Evolutionary conservation across 2,113 vertebrate species (phyloP), one percentile per base, ranked within the genome.

Genomic region (Glareola pratincola): DNA sequence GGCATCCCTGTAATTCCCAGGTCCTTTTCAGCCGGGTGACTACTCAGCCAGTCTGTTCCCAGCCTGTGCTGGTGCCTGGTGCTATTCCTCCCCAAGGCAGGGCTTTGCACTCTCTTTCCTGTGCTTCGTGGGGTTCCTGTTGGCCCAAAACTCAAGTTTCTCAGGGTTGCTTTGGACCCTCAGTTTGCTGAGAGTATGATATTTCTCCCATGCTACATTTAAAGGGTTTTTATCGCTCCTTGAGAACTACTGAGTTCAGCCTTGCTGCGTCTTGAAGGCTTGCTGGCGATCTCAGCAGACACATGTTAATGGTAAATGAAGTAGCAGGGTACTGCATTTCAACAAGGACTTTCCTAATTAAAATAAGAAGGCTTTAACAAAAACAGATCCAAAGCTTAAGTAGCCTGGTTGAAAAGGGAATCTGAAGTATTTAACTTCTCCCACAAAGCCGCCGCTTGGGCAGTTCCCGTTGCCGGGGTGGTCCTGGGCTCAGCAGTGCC

Each of bases 311-410:
- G 8, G 48, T 78, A 90, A 84, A 48, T 8, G 5, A 84, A 92
- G 48, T 50, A 73, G 56, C 72, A 92, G 92, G 45, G 75, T 59
- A 54, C n/a, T 71, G 48, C 85, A 78, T 71, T 93, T 90, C 88
- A 91, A 16, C 60, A 64, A 93, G 68, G 59, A 71, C 66, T 84
- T 93, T 60, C 77, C 83, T 81, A 90, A 91, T 88, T 92, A 83
- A 92, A 95, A 59, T 92, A 88, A 91, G 83, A 81, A 78, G 83
- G 64, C 77, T 92, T 92, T 95, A 93, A 88, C 77, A 86, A 88
- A 94, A 92, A 36, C 79, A 86, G 67, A 89, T 63, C 60, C 72
- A 48, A 84, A 86, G 51, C 76, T 89, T 84, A 84, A 94, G 68
- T 22, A 91, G 63, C 37, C 74, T 80, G 47, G 39, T 66, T 93